Evolutionary conservation across 2,888 invertebrate species (phyloP).

Genomic region (Metacarcinus magister): DNA sequence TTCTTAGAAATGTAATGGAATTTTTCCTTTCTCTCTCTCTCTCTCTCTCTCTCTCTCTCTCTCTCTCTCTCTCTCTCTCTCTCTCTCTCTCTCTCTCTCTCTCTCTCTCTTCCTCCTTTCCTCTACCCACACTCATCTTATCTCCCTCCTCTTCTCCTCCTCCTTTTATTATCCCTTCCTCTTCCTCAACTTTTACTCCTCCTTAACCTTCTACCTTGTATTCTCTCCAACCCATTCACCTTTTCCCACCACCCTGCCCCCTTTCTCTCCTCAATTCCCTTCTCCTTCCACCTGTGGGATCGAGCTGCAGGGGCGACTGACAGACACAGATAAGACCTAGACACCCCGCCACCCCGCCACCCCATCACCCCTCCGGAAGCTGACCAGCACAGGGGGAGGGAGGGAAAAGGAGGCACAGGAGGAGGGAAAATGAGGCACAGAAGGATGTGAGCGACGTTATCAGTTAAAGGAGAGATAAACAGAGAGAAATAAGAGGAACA

Average conservation of each 20-base stretch:
- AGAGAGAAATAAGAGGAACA: not conserved
- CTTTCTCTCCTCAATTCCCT: not conserved
- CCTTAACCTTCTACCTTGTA: not conserved
- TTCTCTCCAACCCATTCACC: not conserved
- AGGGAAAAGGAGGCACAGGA: not conserved
- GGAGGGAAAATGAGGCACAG: no score
- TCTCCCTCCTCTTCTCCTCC: not conserved
- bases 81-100: constrained; percentile 27
- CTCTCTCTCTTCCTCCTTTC: not conserved
- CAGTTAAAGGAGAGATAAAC: not conserved
- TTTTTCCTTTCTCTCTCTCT: not conserved
- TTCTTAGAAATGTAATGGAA: not conserved
- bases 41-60: not conserved
- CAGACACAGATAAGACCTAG: not conserved
- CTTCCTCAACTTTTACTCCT: not conserved
- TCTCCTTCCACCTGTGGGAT: constrained; percentile 34
- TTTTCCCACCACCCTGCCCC: not conserved
- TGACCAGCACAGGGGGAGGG: not conserved
- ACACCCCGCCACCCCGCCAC: not conserved
- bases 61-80: constrained; percentile 33
- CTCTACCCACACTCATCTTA: not conserved
- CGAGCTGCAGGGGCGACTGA: constrained; percentile 46
- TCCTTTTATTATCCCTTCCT: not conserved
- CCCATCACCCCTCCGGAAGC: constrained; percentile 11
- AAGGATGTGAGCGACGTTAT: constrained; percentile 33